Percentiles rank a stretch among this genome's conserved stretches.
These are phyloP conservation scores for Condylostylus longicornis DNA, from an alignment of 1,140 invertebrate genomes.

Conservation along the genomic window DNA sequence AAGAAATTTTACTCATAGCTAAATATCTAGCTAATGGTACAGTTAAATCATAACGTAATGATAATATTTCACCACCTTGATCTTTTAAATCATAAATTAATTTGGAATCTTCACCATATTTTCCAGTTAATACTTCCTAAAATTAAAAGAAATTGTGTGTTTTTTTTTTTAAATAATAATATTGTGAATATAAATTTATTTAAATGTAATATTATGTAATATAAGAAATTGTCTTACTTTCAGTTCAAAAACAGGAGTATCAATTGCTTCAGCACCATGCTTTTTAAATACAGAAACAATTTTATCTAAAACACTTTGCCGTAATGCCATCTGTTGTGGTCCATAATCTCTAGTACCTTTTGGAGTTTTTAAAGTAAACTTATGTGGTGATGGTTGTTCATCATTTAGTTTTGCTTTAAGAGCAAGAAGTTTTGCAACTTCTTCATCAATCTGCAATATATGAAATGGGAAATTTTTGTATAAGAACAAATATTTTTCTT, in stretches of 20 bases:
- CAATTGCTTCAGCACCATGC: slow-evolving; percentile 96
- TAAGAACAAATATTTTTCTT: too few species aligned
- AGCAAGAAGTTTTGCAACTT: slow-evolving; percentile 64
- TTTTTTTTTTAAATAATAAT: too few species aligned
- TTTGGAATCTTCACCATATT: slow-evolving; percentile 99
- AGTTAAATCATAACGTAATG: slow-evolving; percentile 76
- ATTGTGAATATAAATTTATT: background rate
- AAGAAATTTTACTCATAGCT: slow-evolving; percentile 93
- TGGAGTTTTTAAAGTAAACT: slow-evolving; percentile 77
- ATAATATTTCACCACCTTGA: slow-evolving; percentile 94
- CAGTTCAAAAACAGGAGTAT: slow-evolving; percentile 97
- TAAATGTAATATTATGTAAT: background rate
- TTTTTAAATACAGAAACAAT: slow-evolving; percentile 85
- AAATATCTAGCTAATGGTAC: slow-evolving; percentile 95
- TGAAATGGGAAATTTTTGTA: slow-evolving; percentile 8
- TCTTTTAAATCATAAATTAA: slow-evolving; percentile 97
- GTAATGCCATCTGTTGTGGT: slow-evolving; percentile 85
- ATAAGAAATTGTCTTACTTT: too few species aligned
- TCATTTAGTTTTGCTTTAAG: slow-evolving; percentile 58
- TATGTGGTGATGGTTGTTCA: slow-evolving; percentile 42
- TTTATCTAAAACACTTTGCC: slow-evolving; percentile 76
- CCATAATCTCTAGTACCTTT: slow-evolving; percentile 95
- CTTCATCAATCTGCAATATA: slow-evolving; percentile 52
- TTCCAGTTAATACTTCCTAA: slow-evolving; percentile 92
- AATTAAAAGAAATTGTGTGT: slow-evolving; percentile 23